phyloP scores from a whole-genome alignment of 2,113 vertebrate species.

The Mirza zaza region DNA sequence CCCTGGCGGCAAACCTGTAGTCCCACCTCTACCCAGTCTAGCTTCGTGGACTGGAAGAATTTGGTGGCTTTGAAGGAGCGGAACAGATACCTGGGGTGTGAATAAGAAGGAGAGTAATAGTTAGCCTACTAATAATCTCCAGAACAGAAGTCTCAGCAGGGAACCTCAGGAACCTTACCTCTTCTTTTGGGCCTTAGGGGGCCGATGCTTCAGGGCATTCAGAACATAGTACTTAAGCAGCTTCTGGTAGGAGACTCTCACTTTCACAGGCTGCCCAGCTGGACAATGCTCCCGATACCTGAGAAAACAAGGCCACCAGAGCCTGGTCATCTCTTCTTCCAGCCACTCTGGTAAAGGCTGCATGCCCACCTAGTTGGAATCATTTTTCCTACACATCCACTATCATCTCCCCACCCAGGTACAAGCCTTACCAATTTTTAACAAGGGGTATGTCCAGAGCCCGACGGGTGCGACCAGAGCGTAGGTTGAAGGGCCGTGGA shows the following conservation, averaged over 20 bases:
- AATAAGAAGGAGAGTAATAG: background rate
- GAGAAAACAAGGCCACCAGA: background rate
- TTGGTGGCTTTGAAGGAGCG: constrained; percentile 99
- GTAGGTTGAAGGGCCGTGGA: constrained; percentile 95
- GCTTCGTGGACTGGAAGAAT: constrained; percentile 99
- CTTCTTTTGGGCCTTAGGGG: constrained; percentile 99
- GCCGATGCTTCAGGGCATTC: constrained; percentile 97
- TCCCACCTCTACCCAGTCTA: constrained; percentile 99
- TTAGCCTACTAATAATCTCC: background rate
- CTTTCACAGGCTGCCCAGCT: constrained; percentile 98
- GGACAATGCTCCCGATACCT: constrained; percentile 99
- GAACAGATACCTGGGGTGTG: constrained; percentile 92
- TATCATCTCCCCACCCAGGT: background rate
- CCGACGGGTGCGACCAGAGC: constrained; percentile 96
- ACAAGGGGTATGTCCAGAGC: constrained; percentile 97
- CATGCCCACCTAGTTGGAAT: background rate
- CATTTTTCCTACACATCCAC: fast-evolving
- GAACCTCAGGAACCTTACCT: constrained; percentile 82
- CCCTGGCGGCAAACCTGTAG: constrained; percentile 98
- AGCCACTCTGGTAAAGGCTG: background rate
- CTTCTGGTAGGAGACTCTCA: constrained; percentile 98
- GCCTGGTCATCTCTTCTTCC: background rate
- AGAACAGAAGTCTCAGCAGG: background rate
- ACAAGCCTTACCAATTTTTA: constrained; percentile 94
- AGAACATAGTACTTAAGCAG: constrained; percentile 99